Evolutionary conservation across 2,113 vertebrate species (phyloP), one percentile per base, ranked within the genome.

Genomic region (Pomatorhinus ruficollis): DNA sequence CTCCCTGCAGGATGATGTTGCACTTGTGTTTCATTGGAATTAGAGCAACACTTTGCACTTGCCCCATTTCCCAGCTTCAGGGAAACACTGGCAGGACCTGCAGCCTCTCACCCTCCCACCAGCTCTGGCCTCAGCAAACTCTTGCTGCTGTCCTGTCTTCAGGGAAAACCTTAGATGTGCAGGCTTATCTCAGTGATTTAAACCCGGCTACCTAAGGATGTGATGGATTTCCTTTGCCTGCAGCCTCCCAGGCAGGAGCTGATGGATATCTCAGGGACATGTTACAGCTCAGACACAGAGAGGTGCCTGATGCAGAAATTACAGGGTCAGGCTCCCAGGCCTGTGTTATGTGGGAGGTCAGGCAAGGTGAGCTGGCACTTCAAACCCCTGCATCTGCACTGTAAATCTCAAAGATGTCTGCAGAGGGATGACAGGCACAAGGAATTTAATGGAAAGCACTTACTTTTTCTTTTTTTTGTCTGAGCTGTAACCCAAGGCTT

Each of bases 131-230:
- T 15, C 57, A 37, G 70, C n/a, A 49, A 28, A 90, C 85, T 91
- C 54, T 37, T 87, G 81, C 79, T 87, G 66, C 77, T 85, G 49
- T 18, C 87, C 84, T 72, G 74, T 83, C 70, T 89, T 15, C 71
- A 64, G 68, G 71, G 86, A 45, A 59, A 94, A 39, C 64, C 79
- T 96, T 1, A 86, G 90, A 90, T 66, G 85, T 74, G 44, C 30
- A 22, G 63, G 63, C 88, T 97, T 94, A 94, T 97, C 95, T 94
- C 19, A 11, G 92, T 96, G 95, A 95, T 95, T 96, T 96, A 96
- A 91, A 33, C 93, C 7, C 90, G 30, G 92, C 92, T 93, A 93
- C 93, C 93, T 83, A 5, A 60, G 93, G 87, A 68, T 47, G 75
- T 66, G 93, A 94, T 77, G 90, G 95, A 93, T 95, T 95, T 91